Conservation (phyloP, 2,797 vertebrate genomes). For the Thunnus albacares region DNA sequence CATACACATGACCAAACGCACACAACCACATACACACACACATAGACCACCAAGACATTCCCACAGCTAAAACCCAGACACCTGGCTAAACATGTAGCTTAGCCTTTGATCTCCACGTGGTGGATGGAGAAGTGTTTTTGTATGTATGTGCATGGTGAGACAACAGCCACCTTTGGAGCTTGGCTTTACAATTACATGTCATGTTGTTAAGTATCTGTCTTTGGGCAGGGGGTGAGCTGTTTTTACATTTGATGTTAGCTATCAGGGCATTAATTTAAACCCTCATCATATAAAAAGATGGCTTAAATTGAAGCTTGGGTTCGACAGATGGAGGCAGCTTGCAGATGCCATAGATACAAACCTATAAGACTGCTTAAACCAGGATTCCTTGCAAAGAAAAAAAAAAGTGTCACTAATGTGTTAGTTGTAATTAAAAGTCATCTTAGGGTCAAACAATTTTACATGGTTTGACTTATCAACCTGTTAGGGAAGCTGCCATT, state of each 20-base stretch:
- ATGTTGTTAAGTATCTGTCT: conserved; percentile 28
- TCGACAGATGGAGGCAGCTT: neutral
- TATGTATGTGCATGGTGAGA: conserved; percentile 22
- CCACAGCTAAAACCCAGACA: conserved; percentile 56
- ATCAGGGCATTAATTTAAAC: neutral
- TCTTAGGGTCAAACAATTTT: neutral
- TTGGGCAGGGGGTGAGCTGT: neutral
- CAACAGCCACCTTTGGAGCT: conserved; percentile 20
- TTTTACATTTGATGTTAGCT: neutral
- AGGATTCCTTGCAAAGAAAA: neutral
- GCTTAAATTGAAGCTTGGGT: conserved; percentile 7
- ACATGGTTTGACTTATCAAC: neutral
- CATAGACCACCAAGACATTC: conserved; percentile 57
- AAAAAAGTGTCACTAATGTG: neutral
- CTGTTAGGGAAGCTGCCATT: neutral
- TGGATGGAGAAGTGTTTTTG: conserved; percentile 42
- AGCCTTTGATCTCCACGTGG: conserved; percentile 58
- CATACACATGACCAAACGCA: conserved; percentile 55
- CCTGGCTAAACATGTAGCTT: conserved; percentile 73
- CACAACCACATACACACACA: conserved; percentile 30
- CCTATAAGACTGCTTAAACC: neutral
- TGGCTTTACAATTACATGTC: conserved; percentile 23
- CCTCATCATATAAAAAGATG: neutral
- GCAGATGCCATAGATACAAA: neutral
- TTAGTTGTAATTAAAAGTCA: neutral